A percentile compares a stretch with the other conserved stretches of the same genome.
Conservation (phyloP, 2,888 invertebrate genomes). For the Choreutis nemorana region DNA sequence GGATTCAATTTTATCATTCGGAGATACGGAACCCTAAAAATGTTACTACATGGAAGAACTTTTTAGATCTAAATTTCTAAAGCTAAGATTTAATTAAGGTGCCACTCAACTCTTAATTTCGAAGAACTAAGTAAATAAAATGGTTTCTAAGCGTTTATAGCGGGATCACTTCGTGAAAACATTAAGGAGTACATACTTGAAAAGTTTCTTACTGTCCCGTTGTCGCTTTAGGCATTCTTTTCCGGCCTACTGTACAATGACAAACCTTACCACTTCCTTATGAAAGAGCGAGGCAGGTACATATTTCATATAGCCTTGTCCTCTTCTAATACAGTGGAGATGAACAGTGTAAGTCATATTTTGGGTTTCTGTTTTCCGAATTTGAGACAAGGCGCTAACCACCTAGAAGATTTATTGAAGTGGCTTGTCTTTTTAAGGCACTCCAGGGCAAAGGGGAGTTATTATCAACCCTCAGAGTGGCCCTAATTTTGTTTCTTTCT, state of each 20-base stretch:
- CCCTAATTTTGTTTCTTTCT: constrained; percentile 28
- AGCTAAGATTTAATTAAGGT: too few relatives aligned
- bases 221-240: constrained; percentile 25
- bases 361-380: constrained; percentile 34
- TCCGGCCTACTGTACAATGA: too few relatives aligned
- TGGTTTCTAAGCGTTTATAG: constrained; percentile 29
- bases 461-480: constrained; percentile 38
- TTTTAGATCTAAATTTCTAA: too few relatives aligned
- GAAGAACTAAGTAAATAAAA: constrained; percentile 26
- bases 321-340: too few relatives aligned
- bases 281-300: too few relatives aligned
- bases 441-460: constrained; percentile 35
- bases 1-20: too few relatives aligned
- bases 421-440: constrained; percentile 43
- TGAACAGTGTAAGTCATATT: too few relatives aligned
- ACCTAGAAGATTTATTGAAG: constrained; percentile 48
- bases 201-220: constrained; percentile 27
- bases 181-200: constrained; percentile 45
- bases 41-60: too few relatives aligned
- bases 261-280: too few relatives aligned
- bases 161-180: constrained; percentile 40
- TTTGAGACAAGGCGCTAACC: constrained; percentile 48
- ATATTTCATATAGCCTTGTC: too few relatives aligned
- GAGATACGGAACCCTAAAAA: too few relatives aligned
- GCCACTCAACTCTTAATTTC: too few relatives aligned